Evolutionary conservation across 2,888 invertebrate genomes (phyloP), one percentile per base, ranked within the genome.

Genomic region (Rhimphoctona megacephalus): DNA sequence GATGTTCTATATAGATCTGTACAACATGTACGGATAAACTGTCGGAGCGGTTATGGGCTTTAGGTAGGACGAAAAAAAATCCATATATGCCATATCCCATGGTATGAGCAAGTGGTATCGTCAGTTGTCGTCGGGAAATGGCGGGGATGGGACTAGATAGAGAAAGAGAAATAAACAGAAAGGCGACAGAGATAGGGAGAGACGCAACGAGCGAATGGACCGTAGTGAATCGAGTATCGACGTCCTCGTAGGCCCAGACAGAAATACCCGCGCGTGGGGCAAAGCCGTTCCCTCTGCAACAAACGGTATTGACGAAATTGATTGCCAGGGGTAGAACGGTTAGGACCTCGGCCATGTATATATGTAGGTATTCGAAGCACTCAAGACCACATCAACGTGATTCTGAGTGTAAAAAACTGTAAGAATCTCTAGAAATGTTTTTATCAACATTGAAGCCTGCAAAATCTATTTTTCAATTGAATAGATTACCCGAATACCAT

Each of bases 221-320:
- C 64, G 70, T 74, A n/a, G 61, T 64, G 81, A 66, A 66, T 81
- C 43, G 79, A 79, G 79, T 79, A 67, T 88, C 88, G 88, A 89
- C 90, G 90, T 88, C 87, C 93, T 92, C 92, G 91, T 92, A 90
- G 92, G 92, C 33, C 93, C 90, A 92, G 91, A 90, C 92, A 90
- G 79, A 54, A 79, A 69, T 69, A 36, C 66, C 25, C 77, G 66
- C 77, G 89, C 90, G 83, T 85, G 81, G 88, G 86, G 88, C 90
- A 69, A 57, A 69, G 36, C 67, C 69, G 54, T 57, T 89, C 91
- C 91, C 90, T 91, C 92, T 90, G 91, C 92, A 93, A 92, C 92
- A 93, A 93, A 92, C 92, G 91, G 91, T 92, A 93, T 93, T 93
- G 93, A 93, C 92, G 92, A 93, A 93, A 93, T 93, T 93, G 93